phyloP scores from a whole-genome alignment of 2,888 invertebrate species.

The Cristatella mucedo region DNA sequence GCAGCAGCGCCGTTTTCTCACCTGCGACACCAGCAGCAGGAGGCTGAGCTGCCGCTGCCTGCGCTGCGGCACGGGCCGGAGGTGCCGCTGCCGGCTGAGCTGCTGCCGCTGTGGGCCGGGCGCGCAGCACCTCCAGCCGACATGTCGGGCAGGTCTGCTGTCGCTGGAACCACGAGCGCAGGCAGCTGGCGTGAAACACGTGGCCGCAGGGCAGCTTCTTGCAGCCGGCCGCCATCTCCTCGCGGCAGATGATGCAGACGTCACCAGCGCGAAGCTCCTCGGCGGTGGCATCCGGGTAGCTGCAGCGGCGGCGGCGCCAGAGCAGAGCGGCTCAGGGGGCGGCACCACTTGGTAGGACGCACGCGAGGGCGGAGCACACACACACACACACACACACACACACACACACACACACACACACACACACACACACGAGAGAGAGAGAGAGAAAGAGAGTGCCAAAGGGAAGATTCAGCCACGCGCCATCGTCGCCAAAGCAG shows the following conservation, averaged over 20 bases:
- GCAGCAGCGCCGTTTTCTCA: no score
- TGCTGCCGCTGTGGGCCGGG: slow-evolving; percentile 4
- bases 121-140: slow-evolving; percentile 61
- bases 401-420: slow-evolving; percentile 10
- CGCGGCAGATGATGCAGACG: slow-evolving; percentile 95
- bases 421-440: no score
- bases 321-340: no score
- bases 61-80: slow-evolving; percentile 12
- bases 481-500: no score
- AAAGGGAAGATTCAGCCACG: no score
- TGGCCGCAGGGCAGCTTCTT: slow-evolving; percentile 98
- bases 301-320: no score
- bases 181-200: slow-evolving; percentile 92
- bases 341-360: no score
- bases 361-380: no score
- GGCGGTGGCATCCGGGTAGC: slow-evolving; percentile 74
- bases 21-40: background rate
- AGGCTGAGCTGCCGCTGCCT: slow-evolving; percentile 10
- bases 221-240: slow-evolving; percentile 56
- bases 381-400: slow-evolving; percentile 9
- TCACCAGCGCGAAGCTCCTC: slow-evolving; percentile 72
- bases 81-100: slow-evolving; percentile 13
- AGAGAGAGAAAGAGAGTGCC: no score
- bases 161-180: slow-evolving; percentile 97
- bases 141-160: slow-evolving; percentile 99